Percentiles rank a stretch among this genome's conserved stretches.
phyloP scores from a whole-genome alignment of 2,888 invertebrate species.

The Trimorus sp. region DNA sequence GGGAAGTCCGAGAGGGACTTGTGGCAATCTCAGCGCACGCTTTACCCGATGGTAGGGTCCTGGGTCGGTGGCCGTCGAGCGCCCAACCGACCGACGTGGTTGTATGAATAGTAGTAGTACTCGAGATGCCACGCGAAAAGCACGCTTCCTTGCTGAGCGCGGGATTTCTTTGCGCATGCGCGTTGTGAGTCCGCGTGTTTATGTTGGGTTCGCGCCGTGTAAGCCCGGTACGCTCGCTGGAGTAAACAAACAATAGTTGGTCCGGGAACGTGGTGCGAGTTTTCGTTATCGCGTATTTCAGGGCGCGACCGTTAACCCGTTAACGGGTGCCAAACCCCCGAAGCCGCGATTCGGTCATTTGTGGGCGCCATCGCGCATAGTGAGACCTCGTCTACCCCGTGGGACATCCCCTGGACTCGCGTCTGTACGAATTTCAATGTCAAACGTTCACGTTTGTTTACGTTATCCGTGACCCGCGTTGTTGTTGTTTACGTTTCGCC shows the following conservation, averaged over 20 bases:
- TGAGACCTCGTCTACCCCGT: too few relatives aligned
- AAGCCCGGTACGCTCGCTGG: constrained; percentile 24
- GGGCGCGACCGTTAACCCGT: too few relatives aligned
- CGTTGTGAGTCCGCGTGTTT: constrained; percentile 7
- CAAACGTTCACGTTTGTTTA: too few relatives aligned
- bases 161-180: constrained; percentile 57
- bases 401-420: too few relatives aligned
- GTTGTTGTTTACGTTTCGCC: too few relatives aligned
- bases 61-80: constrained; percentile 47
- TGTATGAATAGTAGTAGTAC: constrained; percentile 69
- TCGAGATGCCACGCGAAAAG: constrained; percentile 73
- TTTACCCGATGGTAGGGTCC: constrained; percentile 50
- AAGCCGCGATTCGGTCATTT: too few relatives aligned
- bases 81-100: constrained; percentile 21
- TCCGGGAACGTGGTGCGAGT: constrained; percentile 1
- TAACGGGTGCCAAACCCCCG: too few relatives aligned
- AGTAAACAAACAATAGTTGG: constrained; percentile 23
- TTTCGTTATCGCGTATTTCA: too few relatives aligned
- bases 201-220: constrained; percentile 25
- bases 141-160: constrained; percentile 60
- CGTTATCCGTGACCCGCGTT: too few relatives aligned
- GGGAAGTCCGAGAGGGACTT: constrained; percentile 29
- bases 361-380: too few relatives aligned
- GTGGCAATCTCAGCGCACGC: constrained; percentile 36
- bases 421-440: too few relatives aligned